Percentiles rank a stretch among this genome's conserved stretches.
These are phyloP conservation scores for Platynereis dumerilii DNA, from an alignment of 2,888 invertebrate species.

Conservation along the genomic window DNA sequence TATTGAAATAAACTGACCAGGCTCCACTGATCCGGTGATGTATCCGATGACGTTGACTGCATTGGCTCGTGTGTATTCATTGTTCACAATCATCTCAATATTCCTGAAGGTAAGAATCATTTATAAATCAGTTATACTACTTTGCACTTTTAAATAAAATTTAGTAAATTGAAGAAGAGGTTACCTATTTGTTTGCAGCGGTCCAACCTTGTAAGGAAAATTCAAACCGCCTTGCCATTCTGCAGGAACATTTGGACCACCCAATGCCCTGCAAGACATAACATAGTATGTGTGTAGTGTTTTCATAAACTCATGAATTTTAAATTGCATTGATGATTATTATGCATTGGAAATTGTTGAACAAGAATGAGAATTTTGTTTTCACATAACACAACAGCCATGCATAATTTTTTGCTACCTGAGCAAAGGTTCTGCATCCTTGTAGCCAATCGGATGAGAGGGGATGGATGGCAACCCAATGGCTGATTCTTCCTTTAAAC, in stretches of 20 bases:
- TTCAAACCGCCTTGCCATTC: constrained; percentile 12
- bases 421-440: constrained; percentile 10
- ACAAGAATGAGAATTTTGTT: too few relatives aligned
- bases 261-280: neutral
- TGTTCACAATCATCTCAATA: constrained; percentile 19
- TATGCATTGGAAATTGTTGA: too few relatives aligned
- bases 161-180: too few relatives aligned
- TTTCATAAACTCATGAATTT: too few relatives aligned
- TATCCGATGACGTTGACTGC: constrained; percentile 47
- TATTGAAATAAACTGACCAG: constrained; percentile 41
- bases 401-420: too few relatives aligned
- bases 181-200: neutral
- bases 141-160: too few relatives aligned
- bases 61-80: constrained; percentile 9
- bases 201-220: neutral
- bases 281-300: too few relatives aligned
- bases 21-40: constrained; percentile 57
- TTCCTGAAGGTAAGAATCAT: constrained; percentile 21
- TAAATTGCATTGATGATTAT: too few relatives aligned
- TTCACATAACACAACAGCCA: too few relatives aligned
- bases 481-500: neutral
- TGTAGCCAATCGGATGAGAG: constrained; percentile 9
- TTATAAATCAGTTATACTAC: too few relatives aligned
- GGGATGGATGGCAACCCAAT: constrained; percentile 3
- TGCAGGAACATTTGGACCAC: neutral